Conservation (phyloP, 2,797 vertebrate species). For the Pampus argenteus region DNA sequence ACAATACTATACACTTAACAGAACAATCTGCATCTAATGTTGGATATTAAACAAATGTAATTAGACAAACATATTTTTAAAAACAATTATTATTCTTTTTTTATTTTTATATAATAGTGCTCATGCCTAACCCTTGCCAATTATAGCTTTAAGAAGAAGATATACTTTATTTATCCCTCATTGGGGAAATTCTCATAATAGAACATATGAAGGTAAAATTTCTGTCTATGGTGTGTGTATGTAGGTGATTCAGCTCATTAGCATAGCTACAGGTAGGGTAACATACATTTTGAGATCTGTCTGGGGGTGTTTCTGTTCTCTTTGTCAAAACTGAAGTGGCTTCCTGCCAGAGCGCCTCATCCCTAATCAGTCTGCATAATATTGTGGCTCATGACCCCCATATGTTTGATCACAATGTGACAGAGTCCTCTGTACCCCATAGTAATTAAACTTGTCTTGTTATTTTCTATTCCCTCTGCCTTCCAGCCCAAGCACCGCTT, state of each 20-base stretch:
- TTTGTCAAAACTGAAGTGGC: conserved; percentile 24
- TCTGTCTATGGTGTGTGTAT: not conserved
- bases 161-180: too few species aligned
- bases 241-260: conserved; percentile 12
- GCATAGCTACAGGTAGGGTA: conserved; percentile 3
- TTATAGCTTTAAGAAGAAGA: not conserved
- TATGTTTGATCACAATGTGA: conserved; percentile 56
- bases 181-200: too few species aligned
- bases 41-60: too few species aligned
- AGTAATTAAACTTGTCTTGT: conserved; percentile 60
- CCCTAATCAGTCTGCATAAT: conserved; percentile 46
- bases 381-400: conserved; percentile 37
- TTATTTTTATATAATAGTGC: not conserved
- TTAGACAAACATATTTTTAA: not conserved
- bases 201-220: not conserved
- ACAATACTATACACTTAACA: too few species aligned
- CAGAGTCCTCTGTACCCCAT: conserved; percentile 39
- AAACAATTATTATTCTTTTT: not conserved
- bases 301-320: not conserved
- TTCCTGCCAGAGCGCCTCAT: conserved; percentile 30
- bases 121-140: not conserved
- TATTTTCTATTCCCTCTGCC: conserved; percentile 57
- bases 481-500: conserved; percentile 25
- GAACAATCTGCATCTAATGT: too few species aligned
- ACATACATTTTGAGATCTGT: conserved; percentile 20